Evolutionary conservation across 2,797 vertebrate genomes (phyloP), one percentile per base, ranked within the genome.

Genomic region (Gila robusta): DNA sequence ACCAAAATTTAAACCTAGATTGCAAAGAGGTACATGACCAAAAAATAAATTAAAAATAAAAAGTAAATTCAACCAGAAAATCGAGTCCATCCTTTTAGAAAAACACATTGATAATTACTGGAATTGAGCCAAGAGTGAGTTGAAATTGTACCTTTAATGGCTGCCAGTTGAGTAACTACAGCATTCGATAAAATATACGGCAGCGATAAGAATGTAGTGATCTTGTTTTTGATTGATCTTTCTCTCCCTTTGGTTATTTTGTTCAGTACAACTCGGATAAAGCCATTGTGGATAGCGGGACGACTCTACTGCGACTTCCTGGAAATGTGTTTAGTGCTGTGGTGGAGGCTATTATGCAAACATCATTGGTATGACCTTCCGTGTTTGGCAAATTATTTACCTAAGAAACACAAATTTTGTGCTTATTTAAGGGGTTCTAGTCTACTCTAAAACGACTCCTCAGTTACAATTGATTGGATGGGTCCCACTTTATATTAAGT

Each of bases 271-370:
- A 99, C 47, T 92, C 94, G 0, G 98, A 99, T 91, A 99, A 99
- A 95, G 98, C 98, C 7, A 99, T 99, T 67, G 98, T 99, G 86
- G 98, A 99, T 95, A 99, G 98, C 3, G 98, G 98, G 44, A 99
- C 98, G 49, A 99, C 98, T 0, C 96, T 99, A 70, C 96, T 99
- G 82, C 96, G 98, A 71, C 96, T 99, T 87, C 98, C 98, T 64
- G 94, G 93, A 93, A 99, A 97, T 64, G 98, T 99, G 86, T 99
- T 99, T 87, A 92, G 86, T 21, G 97, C 98, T 0, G 95, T 99
- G 89, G 96, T 99, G 54, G 96, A 96, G 59, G 96, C 98, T 17
- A 97, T 99, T 92, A 94, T 94, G 86, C 96, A 90, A 76, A 95
- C 94, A 0, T 98, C 97, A 85, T 92, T 97, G 97, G 98, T 99